These are phyloP conservation scores for Lophochroa leadbeateri DNA, from an alignment of 2,113 vertebrate genomes.

Conservation along the genomic window DNA sequence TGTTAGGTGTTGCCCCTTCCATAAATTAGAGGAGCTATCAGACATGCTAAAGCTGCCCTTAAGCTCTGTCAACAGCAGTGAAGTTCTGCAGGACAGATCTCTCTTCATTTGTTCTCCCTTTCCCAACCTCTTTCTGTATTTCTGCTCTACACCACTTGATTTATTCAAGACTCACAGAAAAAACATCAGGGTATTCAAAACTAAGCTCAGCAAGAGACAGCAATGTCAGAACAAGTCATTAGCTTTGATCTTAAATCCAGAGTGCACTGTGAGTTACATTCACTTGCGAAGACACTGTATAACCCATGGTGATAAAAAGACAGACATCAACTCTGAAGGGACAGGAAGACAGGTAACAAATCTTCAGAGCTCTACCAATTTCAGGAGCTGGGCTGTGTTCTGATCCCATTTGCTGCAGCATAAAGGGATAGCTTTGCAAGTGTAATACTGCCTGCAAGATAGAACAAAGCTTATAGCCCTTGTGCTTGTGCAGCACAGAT, in stretches of 20 bases:
- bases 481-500: neutral
- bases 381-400: neutral
- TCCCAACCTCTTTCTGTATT: neutral
- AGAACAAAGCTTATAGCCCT: neutral
- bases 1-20: neutral
- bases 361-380: neutral
- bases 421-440: neutral
- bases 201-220: neutral
- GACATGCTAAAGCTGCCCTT: neutral
- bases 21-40: neutral
- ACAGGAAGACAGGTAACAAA: neutral
- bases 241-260: neutral
- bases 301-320: rapidly evolving
- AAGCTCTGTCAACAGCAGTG: neutral
- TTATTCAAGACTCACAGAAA: neutral
- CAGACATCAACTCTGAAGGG: neutral
- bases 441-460: rapidly evolving
- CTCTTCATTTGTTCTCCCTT: neutral
- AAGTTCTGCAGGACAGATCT: neutral
- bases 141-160: neutral
- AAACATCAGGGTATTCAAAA: neutral
- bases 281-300: neutral
- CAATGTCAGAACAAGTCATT: neutral
- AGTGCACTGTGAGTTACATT: neutral
- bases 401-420: neutral